Percentiles rank a stretch among this genome's conserved stretches.
Evolutionary conservation across 2,888 invertebrate genomes (phyloP).

Genomic region (Macrostomum cliftonense): DNA sequence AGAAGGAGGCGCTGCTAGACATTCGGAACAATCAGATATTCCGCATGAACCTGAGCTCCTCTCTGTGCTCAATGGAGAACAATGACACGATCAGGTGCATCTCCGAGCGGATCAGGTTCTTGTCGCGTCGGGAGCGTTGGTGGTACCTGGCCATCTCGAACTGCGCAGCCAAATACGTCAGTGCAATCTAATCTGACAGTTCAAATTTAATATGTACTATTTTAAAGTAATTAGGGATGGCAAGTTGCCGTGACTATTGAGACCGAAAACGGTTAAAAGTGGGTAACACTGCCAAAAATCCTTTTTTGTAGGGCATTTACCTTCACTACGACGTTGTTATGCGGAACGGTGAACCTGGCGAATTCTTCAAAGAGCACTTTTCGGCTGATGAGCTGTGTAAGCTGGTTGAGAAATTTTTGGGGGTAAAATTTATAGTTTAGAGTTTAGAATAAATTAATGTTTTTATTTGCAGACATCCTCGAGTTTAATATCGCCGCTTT

Average conservation of each 20-base stretch:
- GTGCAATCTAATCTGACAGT: no score
- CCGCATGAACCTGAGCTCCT: constrained; percentile 44
- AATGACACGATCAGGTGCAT: constrained; percentile 16
- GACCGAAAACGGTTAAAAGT: no score
- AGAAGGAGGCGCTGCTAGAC: constrained; percentile 53
- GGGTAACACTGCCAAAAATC: no score
- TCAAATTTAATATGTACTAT: no score
- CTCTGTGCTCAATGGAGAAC: constrained; percentile 20
- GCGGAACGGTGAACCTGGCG: constrained; percentile 64
- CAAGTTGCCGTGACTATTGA: no score
- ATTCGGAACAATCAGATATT: constrained; percentile 59
- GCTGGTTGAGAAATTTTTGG: no score
- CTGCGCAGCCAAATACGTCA: constrained; percentile 38
- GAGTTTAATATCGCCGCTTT: constrained; percentile 59
- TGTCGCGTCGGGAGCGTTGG: constrained; percentile 67
- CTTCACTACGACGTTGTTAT: constrained; percentile 60
- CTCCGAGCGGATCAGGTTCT: constrained; percentile 43
- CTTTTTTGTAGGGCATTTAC: constrained; percentile 48
- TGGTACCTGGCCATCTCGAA: constrained; percentile 76
- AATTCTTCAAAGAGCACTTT: constrained; percentile 70
- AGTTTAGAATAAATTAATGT: no score
- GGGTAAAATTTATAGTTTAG: no score
- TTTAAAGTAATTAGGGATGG: no score
- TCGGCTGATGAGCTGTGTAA: constrained; percentile 86
- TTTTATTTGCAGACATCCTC: constrained; percentile 52